Conservation (phyloP, 2,113 vertebrate species). For the Alectura lathami region DNA sequence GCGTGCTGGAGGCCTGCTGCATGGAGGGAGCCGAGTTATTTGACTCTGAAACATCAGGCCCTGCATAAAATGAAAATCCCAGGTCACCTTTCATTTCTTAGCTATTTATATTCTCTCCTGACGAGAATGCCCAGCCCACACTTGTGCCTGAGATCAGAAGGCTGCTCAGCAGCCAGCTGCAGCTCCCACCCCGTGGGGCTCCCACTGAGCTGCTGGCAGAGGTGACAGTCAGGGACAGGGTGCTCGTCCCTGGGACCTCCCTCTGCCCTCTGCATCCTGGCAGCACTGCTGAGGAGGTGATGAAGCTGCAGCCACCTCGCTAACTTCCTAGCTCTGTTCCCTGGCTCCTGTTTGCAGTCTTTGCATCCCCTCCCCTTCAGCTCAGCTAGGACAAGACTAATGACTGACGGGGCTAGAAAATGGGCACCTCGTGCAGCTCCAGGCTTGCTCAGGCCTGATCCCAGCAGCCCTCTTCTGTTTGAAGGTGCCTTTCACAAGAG, state of each 20-base stretch:
- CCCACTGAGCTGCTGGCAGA: neutral
- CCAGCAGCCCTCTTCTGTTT: neutral
- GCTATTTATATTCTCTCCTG: constrained; percentile 46
- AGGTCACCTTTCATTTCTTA: constrained; percentile 41
- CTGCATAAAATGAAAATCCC: constrained; percentile 28
- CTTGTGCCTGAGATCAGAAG: constrained; percentile 34
- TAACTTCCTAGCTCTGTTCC: neutral
- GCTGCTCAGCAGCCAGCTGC: constrained; percentile 31
- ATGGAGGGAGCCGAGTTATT: neutral
- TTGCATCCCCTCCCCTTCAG: neutral
- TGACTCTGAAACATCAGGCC: neutral
- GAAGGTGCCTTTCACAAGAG: neutral
- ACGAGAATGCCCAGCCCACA: constrained; percentile 13
- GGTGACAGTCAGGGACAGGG: neutral
- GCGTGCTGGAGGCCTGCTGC: neutral
- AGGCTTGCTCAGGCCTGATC: neutral
- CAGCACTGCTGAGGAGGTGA: neutral
- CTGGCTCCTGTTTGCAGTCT: neutral
- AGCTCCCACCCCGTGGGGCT: neutral
- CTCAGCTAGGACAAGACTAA: neutral
- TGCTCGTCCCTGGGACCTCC: neutral
- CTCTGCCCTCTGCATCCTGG: neutral
- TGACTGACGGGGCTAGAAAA: neutral
- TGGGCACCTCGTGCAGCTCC: neutral
- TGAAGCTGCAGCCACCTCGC: neutral